Evolutionary conservation across 1,140 invertebrate species (phyloP), one percentile per base, ranked within the genome.

Genomic region (Drosophila parvula): DNA sequence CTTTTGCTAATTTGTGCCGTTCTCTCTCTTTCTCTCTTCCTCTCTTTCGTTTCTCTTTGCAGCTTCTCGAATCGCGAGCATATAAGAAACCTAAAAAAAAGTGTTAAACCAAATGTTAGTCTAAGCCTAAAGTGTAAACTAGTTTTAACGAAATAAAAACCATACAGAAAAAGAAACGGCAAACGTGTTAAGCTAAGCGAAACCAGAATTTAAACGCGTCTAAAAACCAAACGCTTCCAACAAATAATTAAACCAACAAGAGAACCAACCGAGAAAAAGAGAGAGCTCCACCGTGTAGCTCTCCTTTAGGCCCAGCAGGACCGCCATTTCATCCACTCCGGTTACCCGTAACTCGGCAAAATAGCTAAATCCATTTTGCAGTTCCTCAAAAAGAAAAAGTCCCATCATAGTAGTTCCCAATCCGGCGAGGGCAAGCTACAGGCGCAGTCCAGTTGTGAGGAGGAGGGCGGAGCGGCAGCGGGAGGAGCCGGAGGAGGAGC

Each of bases 351-450:
- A 78, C 65, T 90, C 90, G 78, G 62, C 90, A 91, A 91, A 91
- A 91, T 91, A 91, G 90, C 90, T 90, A 91, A 91, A 79, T 90
- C 90, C 82, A 91, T 91, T 90, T 91, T 91, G 73, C 90, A 91
- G 82, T 91, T 91, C 79, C 79, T 91, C 22, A 91, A 91, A 91
- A 91, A 91, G 85, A 91, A 91, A 88, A 91, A 91, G 78, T 90
- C 90, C 53, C 85, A 85, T 88, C 90, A 91, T 79, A 91, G 78
- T 86, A 91, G 78, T 86, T 91, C 90, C 47, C 58, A 74, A 77
- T 77, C 74, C 55, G 63, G 74, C 55, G 85, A 79, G 82, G 83
- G 77, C 60, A 86, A 86, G 74, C 61, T 88, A 81, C 77, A 81
- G 69, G 85, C 91, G 82, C 85, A 91, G 77, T 77, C 78, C 68